Percentiles rank a stretch among this genome's conserved stretches.
phyloP scores from a whole-genome alignment of 2,888 invertebrate genomes.

The Ariolimax columbianus region DNA sequence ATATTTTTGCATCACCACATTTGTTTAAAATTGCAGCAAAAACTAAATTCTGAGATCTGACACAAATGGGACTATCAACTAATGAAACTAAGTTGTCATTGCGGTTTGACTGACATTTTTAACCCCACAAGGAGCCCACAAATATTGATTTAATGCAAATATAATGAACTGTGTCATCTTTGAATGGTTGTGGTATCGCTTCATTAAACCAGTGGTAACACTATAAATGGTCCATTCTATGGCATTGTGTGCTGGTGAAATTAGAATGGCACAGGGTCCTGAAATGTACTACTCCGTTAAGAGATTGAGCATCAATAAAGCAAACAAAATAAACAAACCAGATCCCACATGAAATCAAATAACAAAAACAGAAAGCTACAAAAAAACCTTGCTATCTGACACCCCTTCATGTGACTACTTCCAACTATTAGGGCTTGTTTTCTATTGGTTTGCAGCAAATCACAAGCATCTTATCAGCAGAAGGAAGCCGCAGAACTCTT shows the following conservation, averaged over 20 bases:
- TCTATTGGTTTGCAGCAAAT: slow-evolving; percentile 21
- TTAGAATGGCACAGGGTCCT: background rate
- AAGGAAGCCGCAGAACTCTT: slow-evolving; percentile 14
- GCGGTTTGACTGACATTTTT: background rate
- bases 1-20: too few relatives aligned
- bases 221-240: background rate
- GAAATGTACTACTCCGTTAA: background rate
- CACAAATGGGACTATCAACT: background rate
- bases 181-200: background rate
- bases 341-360: slow-evolving; percentile 31
- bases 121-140: too few relatives aligned
- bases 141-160: too few relatives aligned
- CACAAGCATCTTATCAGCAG: slow-evolving; percentile 30
- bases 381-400: slow-evolving; percentile 14
- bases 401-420: background rate
- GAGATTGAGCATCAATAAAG: background rate
- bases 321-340: background rate
- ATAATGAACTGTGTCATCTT: background rate
- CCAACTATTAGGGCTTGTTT: slow-evolving; percentile 22
- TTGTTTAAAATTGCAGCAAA: too few relatives aligned
- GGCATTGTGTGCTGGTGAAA: background rate
- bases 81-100: background rate
- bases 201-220: background rate
- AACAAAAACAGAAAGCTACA: slow-evolving; percentile 37
- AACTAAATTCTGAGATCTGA: too few relatives aligned